Percentiles rank a stretch among this genome's conserved stretches.
Conservation (phyloP, 2,113 vertebrate species). For the Chamaetylas fuelleborni region DNA sequence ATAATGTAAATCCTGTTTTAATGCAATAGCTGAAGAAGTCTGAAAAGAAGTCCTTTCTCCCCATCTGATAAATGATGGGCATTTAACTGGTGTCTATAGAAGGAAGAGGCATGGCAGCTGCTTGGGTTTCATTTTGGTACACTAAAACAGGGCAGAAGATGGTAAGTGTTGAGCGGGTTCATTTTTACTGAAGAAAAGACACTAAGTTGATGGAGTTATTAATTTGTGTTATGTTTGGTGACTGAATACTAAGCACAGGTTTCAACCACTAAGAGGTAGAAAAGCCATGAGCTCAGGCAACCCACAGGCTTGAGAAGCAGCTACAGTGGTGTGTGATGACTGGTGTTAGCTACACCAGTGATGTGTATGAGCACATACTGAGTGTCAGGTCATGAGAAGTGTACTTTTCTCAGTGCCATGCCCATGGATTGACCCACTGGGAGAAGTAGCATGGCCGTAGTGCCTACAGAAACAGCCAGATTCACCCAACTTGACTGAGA, state of each 20-base stretch:
- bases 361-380: background rate
- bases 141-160: background rate
- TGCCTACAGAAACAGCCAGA: background rate
- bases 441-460: background rate
- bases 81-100: background rate
- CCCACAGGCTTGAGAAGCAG: background rate
- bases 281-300: background rate
- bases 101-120: background rate
- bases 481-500: background rate
- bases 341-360: background rate
- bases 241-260: background rate
- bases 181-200: background rate
- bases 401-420: background rate
- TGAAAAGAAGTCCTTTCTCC: background rate
- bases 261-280: background rate
- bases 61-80: background rate
- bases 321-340: background rate
- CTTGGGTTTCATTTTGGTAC: background rate
- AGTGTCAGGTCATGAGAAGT: background rate
- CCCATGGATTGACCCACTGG: background rate
- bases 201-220: background rate
- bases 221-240: background rate
- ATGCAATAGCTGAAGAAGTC: background rate
- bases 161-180: background rate
- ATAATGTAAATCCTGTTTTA: background rate